These are phyloP conservation scores for Aplocera efformata DNA, from an alignment of 2,888 invertebrate genomes.

Conservation along the genomic window DNA sequence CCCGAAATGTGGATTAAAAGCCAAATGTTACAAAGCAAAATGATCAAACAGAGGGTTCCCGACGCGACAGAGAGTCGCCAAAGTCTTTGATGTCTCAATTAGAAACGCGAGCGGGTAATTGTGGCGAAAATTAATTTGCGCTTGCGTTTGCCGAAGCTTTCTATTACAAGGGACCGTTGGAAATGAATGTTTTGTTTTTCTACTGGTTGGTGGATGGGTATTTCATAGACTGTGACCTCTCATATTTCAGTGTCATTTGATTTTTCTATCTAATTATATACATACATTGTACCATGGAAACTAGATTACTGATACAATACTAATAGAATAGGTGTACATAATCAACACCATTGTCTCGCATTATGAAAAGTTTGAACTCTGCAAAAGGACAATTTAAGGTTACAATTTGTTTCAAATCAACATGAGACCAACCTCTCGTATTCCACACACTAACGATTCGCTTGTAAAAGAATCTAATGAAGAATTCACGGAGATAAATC, in stretches of 20 bases:
- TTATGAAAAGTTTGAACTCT: too few relatives aligned
- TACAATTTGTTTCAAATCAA: too few relatives aligned
- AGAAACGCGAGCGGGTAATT: constrained; percentile 76
- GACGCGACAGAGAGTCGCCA: constrained; percentile 47
- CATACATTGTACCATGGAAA: too few relatives aligned
- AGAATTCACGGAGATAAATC: constrained; percentile 43
- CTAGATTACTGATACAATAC: too few relatives aligned
- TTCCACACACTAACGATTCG: too few relatives aligned
- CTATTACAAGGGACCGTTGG: constrained; percentile 24
- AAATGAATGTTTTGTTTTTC: constrained; percentile 11
- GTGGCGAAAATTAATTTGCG: constrained; percentile 75
- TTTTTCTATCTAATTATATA: too few relatives aligned
- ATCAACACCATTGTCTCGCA: too few relatives aligned
- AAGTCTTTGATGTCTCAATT: constrained; percentile 76
- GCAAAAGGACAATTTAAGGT: too few relatives aligned
- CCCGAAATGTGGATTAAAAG: constrained; percentile 7
- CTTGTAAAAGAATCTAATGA: not conserved
- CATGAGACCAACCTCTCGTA: too few relatives aligned
- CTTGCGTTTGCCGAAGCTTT: constrained; percentile 36
- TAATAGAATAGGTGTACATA: too few relatives aligned
- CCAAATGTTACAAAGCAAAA: constrained; percentile 32
- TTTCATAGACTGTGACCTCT: too few relatives aligned
- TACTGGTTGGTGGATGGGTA: not conserved
- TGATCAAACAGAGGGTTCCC: constrained; percentile 40
- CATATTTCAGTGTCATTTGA: too few relatives aligned